Percentiles rank a stretch among this genome's conserved stretches.
phyloP scores from a whole-genome alignment of 2,888 invertebrate species.

The Agrypnus murinus region DNA sequence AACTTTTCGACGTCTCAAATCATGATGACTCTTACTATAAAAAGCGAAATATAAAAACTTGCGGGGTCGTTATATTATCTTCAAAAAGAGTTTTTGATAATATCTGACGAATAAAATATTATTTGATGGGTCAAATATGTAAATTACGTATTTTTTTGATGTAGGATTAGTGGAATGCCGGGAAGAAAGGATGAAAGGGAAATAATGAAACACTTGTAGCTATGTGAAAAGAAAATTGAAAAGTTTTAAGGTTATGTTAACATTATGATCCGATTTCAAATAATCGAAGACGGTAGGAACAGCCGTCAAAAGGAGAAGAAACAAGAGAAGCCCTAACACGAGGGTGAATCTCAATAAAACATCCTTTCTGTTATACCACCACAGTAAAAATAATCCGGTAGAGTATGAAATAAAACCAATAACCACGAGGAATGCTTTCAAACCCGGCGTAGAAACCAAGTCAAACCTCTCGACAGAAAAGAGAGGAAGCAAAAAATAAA shows the following conservation, averaged over 20 bases:
- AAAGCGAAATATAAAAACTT: no score
- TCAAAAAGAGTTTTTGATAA: no score
- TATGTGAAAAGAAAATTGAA: constrained; percentile 8
- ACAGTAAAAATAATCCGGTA: constrained; percentile 45
- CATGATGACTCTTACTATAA: background rate
- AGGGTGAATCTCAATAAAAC: constrained; percentile 39
- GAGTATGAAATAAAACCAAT: constrained; percentile 51
- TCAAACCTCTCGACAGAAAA: constrained; percentile 49
- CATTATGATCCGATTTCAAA: constrained; percentile 15
- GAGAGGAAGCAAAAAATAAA: constrained; percentile 59
- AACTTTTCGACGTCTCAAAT: constrained; percentile 8
- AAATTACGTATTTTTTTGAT: no score
- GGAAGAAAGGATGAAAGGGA: no score
- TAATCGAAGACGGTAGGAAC: constrained; percentile 2
- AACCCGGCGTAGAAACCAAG: constrained; percentile 46
- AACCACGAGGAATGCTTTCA: constrained; percentile 51
- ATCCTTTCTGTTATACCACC: constrained; percentile 37
- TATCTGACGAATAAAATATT: no score
- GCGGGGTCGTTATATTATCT: no score
- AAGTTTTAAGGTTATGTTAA: constrained; percentile 12
- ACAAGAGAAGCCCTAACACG: constrained; percentile 20
- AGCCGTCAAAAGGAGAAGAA: constrained; percentile 1
- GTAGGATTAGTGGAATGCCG: no score
- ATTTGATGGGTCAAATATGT: no score
- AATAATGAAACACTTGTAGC: background rate